phyloP scores from a whole-genome alignment of 2,113 vertebrate species.

The Gnathonemus echidnorhynchus region DNA sequence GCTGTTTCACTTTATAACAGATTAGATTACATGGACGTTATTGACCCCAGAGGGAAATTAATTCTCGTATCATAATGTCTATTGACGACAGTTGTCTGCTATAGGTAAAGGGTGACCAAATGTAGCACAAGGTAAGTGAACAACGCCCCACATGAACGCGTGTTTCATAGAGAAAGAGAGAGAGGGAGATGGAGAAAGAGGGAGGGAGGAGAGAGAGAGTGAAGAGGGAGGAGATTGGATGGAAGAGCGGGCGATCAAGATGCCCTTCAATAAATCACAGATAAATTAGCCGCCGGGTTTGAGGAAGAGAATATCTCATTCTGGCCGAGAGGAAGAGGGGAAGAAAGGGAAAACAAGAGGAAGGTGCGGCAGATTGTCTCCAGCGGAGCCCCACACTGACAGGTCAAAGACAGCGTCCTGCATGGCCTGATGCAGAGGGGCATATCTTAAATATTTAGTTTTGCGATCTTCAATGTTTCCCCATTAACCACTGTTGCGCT shows the following conservation, averaged over 20 bases:
- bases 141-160: background rate
- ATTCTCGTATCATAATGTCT: background rate
- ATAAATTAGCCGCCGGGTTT: conserved; percentile 42
- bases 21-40: background rate
- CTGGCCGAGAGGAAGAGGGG: background rate
- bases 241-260: conserved; percentile 43
- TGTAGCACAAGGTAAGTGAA: background rate
- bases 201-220: background rate
- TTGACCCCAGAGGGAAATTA: background rate
- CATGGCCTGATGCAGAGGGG: background rate
- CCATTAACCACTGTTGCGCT: background rate
- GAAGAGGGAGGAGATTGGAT: conserved; percentile 36
- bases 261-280: conserved; percentile 56
- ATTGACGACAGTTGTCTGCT: background rate
- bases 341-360: background rate
- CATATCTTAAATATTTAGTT: background rate
- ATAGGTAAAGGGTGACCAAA: background rate
- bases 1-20: background rate
- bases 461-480: background rate
- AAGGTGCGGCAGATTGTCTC: background rate
- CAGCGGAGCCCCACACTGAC: background rate
- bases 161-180: background rate
- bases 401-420: background rate
- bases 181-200: background rate
- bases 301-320: conserved; percentile 40